These are phyloP conservation scores for Epirrhoe alternata DNA, from an alignment of 2,888 invertebrate genomes.

Conservation along the genomic window DNA sequence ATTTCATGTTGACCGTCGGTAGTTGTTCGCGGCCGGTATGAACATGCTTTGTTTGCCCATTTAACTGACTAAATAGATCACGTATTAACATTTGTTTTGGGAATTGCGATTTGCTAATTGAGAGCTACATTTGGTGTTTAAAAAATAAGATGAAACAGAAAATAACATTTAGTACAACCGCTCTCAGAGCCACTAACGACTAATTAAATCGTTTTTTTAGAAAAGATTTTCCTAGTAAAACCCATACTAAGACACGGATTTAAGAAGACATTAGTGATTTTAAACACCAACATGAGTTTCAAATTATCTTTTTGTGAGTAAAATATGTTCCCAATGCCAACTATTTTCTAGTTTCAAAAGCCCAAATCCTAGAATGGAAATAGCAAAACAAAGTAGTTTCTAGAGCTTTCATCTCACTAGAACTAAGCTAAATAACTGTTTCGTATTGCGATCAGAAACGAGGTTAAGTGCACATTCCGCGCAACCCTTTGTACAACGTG, in stretches of 20 bases:
- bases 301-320: neutral
- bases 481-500: slow-evolving; percentile 54
- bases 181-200: no score
- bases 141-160: no score
- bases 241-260: no score
- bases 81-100: neutral
- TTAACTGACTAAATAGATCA: slow-evolving; percentile 12
- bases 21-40: slow-evolving; percentile 24
- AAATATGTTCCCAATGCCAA: neutral
- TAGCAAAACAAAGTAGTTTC: neutral
- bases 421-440: slow-evolving; percentile 7
- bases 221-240: no score
- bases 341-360: neutral
- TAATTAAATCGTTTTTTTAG: no score
- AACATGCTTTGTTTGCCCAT: slow-evolving; percentile 25
- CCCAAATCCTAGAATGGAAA: neutral
- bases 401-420: neutral
- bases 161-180: no score
- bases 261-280: no score
- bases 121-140: no score
- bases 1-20: slow-evolving; percentile 23
- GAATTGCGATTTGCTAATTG: neutral
- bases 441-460: slow-evolving; percentile 30
- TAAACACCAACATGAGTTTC: no score
- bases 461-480: slow-evolving; percentile 36